Percentiles rank a stretch among this genome's conserved stretches.
These are phyloP conservation scores for Zygaena filipendulae DNA, from an alignment of 2,888 invertebrate species.

Conservation along the genomic window DNA sequence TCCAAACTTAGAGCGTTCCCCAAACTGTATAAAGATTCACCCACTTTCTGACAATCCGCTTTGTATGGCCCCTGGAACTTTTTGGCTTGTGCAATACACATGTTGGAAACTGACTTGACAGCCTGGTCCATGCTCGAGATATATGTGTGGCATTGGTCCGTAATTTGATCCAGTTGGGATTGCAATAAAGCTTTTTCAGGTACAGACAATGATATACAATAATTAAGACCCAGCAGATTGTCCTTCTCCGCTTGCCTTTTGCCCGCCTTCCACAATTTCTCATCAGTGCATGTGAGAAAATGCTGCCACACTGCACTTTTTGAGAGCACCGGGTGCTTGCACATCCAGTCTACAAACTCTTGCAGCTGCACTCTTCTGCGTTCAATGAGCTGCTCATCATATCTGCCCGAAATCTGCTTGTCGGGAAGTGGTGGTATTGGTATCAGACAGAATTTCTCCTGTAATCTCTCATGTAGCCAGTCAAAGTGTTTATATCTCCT, in stretches of 20 bases:
- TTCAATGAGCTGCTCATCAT: constrained; percentile 97
- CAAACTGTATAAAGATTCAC: constrained; percentile 85
- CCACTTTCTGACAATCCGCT: constrained; percentile 91
- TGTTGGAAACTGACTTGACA: constrained; percentile 83
- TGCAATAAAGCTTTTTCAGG: constrained; percentile 82
- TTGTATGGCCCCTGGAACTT: constrained; percentile 87
- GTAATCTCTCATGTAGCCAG: constrained; percentile 95
- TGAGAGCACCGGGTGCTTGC: constrained; percentile 94
- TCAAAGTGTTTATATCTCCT: constrained; percentile 99
- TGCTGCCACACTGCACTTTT: constrained; percentile 95
- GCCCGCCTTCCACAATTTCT: constrained; percentile 97
- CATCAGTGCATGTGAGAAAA: constrained; percentile 97
- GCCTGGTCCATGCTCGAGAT: constrained; percentile 88
- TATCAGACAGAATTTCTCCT: constrained; percentile 93
- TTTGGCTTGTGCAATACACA: constrained; percentile 87
- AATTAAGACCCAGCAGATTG: constrained; percentile 88
- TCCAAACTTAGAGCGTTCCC: constrained; percentile 87
- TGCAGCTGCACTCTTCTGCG: constrained; percentile 94
- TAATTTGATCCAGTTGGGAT: constrained; percentile 81
- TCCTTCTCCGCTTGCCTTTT: constrained; percentile 96
- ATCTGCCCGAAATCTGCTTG: constrained; percentile 96
- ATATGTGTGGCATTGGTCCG: constrained; percentile 86
- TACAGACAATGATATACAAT: constrained; percentile 89
- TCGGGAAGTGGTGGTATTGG: constrained; percentile 98
- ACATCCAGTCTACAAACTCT: constrained; percentile 96